Evolutionary conservation across 1,140 invertebrate species (phyloP).

Genomic region (Temnothorax curvispinosus): DNA sequence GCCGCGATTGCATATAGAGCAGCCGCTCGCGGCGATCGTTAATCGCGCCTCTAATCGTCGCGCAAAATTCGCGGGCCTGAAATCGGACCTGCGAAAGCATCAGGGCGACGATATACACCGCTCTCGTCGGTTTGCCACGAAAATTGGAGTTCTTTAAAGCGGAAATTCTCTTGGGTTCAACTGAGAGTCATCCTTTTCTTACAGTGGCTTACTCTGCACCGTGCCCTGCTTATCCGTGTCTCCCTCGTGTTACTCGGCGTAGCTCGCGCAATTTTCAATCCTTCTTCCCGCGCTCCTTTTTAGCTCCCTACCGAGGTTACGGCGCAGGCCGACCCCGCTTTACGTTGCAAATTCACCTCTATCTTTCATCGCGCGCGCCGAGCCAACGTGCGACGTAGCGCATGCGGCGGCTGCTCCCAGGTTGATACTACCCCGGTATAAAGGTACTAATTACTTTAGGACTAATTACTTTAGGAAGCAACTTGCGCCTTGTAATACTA

Average conservation of each 20-base stretch:
- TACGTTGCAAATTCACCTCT: conserved; percentile 41
- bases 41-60: conserved; percentile 49
- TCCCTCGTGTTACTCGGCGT: neutral
- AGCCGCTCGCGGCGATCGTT: conserved; percentile 26
- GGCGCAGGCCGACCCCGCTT: neutral
- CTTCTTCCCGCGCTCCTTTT: conserved; percentile 14
- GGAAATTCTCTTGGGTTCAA: conserved; percentile 10
- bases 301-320: conserved; percentile 9
- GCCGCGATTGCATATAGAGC: neutral
- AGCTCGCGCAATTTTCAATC: conserved; percentile 17
- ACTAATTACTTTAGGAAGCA: conserved; percentile 72
- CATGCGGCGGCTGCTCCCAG: conserved; percentile 56
- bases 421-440: conserved; percentile 65
- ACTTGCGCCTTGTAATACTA: conserved; percentile 65
- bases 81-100: neutral
- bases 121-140: conserved; percentile 69
- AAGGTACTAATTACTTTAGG: conserved; percentile 71
- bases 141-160: conserved; percentile 74
- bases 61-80: conserved; percentile 41
- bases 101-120: neutral
- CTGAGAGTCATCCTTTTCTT: neutral
- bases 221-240: neutral
- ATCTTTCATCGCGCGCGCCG: conserved; percentile 30
- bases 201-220: neutral
- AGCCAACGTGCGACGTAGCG: conserved; percentile 51